Base-by-base conservation (phyloP, 2,113 vertebrate species). In the Meles meles region DNA sequence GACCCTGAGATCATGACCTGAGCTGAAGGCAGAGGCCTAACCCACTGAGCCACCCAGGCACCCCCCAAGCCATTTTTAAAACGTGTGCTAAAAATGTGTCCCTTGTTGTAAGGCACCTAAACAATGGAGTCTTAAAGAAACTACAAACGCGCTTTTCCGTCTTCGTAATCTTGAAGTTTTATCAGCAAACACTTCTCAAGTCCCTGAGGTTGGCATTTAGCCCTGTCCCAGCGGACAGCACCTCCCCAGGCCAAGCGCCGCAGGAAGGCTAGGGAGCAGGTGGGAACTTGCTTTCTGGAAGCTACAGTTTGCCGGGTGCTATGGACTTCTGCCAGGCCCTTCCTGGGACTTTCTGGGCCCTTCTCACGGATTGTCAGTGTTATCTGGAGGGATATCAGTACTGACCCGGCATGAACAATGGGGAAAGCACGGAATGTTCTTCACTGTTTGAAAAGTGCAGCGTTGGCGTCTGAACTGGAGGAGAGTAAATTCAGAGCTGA, bases 271-370 rank as follows among this genome's bases (percentile, higher is more conserved):
- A 47, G 47, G 29, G 71, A 27, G 79, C 88, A 95, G 47, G 88
- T 57, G 39, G 25, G 61, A 49, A 72, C 65, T 82, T 82, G 94
- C 39, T 71, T 55, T 93, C 93, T 61, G 1, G 5, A 71, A 55
- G 67, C 59, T 25, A 12, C 27, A 18, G 0, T 42, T 42, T 80
- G 44, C 97, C 94, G 63, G 67, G 72, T 77, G 87, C 80, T 65
- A 11, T 14, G 20, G 61, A 87, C 42, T 14, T 31, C 31, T 72
- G 95, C 94, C 93, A 95, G 87, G 67, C 47, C 42, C 34, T 57
- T 55, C 61, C 2, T 6, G 52, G 96, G 96, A 96, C 72, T 97
- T 98, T 89, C 88, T 83, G 77, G 76, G 44, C n/a, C 82, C 5
- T 94, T 86, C 82, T 94, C 88, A 27, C 81, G 91, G 77, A 91